These are phyloP conservation scores for Oncorhynchus gorbuscha DNA, from an alignment of 2,113 vertebrate genomes.

Conservation along the genomic window DNA sequence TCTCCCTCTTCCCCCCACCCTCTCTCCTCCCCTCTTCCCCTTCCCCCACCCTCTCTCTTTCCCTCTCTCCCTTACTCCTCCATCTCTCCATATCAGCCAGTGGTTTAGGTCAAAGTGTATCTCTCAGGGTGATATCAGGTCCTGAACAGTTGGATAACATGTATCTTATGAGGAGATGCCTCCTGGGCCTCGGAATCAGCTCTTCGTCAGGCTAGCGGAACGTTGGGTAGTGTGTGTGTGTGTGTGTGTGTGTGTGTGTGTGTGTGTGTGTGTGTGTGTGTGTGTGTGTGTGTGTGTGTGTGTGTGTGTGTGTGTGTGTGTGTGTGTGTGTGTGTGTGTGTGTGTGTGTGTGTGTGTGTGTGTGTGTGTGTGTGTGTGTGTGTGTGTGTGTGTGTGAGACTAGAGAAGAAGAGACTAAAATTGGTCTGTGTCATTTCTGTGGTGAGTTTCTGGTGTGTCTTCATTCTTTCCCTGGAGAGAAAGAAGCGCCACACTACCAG, in stretches of 20 bases:
- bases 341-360: no score
- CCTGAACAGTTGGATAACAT: conserved; percentile 39
- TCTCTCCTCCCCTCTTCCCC: not conserved
- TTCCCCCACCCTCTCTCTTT: no score
- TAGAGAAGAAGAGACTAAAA: conserved; percentile 8
- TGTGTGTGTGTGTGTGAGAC: not conserved
- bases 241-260: no score
- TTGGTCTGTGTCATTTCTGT: conserved; percentile 19
- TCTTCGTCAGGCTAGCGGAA: conserved; percentile 21
- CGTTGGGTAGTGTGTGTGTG: conserved; percentile 4
- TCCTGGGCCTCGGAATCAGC: conserved; percentile 51
- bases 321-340: no score
- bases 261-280: no score
- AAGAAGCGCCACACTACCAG: not conserved
- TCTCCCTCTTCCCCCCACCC: not conserved
- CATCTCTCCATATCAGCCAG: conserved; percentile 16
- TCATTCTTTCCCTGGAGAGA: not conserved
- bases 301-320: no score
- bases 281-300: no score
- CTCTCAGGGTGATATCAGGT: conserved; percentile 42
- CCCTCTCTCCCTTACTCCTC: not conserved
- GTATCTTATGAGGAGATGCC: conserved; percentile 54
- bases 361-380: no score
- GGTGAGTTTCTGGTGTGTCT: not conserved
- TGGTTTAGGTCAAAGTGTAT: conserved; percentile 43